Percentiles rank a stretch among this genome's conserved stretches.
Conservation (phyloP, 2,113 vertebrate species). For the Saimiri boliviensis region DNA sequence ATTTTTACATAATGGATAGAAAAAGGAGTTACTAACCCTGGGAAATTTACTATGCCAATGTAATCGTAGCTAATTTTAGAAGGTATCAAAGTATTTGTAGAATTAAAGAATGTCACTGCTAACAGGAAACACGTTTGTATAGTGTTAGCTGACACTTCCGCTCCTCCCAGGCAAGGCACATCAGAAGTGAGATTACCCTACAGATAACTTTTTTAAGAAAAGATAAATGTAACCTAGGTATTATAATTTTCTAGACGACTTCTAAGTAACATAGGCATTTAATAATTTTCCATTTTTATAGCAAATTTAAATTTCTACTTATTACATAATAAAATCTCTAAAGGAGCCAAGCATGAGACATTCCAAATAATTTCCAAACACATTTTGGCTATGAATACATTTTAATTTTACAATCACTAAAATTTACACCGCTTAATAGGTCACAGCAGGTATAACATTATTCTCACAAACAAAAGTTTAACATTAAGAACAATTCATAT, state of each 20-base stretch:
- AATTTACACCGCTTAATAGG: constrained; percentile 52
- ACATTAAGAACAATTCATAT: constrained; percentile 44
- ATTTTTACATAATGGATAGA: not conserved
- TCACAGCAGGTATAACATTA: constrained; percentile 41
- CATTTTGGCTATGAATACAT: constrained; percentile 41
- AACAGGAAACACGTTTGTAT: not conserved
- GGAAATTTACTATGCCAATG: not conserved
- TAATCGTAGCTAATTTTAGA: not conserved
- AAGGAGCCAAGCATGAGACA: constrained; percentile 50
- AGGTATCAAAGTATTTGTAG: not conserved
- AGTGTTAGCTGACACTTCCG: not conserved
- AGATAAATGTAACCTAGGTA: not conserved
- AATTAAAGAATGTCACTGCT: not conserved
- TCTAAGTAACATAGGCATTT: not conserved
- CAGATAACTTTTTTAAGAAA: not conserved
- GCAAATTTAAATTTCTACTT: constrained; percentile 24
- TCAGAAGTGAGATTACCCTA: not conserved
- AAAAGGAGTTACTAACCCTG: not conserved
- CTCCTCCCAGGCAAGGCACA: not conserved
- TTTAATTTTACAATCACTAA: constrained; percentile 54
- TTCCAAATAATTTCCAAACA: constrained; percentile 58
- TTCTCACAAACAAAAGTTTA: constrained; percentile 52
- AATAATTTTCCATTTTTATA: not conserved
- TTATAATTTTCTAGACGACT: not conserved
- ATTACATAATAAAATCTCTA: constrained; percentile 50